Conservation (phyloP, 1,140 invertebrate species). For the Dryas iulia region DNA sequence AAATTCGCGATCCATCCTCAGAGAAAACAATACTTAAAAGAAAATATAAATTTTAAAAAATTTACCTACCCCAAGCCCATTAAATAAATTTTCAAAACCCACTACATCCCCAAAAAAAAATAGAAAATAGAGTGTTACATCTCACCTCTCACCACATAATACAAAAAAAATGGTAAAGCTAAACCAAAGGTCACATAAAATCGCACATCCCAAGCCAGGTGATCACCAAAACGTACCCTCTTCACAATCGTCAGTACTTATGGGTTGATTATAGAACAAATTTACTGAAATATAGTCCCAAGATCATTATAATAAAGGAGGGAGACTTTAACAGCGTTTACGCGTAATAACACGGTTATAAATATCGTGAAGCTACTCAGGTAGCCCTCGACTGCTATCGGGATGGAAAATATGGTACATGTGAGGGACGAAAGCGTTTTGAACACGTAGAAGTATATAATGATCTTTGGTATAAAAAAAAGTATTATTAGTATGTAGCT, state of each 20-base stretch:
- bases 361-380: slow-evolving; percentile 64
- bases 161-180: not conserved
- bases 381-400: slow-evolving; percentile 39
- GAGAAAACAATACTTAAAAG: no score
- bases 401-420: not conserved
- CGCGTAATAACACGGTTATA: slow-evolving; percentile 65
- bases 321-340: slow-evolving; percentile 66
- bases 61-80: no score
- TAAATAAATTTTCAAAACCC: no score
- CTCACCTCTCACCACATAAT: not conserved
- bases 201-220: not conserved
- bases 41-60: no score
- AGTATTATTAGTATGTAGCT: no score
- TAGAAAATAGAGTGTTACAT: not conserved
- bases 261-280: slow-evolving; percentile 7
- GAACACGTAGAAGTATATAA: no score
- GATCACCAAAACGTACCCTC: not conserved
- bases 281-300: slow-evolving; percentile 40
- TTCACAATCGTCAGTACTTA: not conserved
- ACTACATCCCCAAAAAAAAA: not conserved
- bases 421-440: slow-evolving; percentile 1
- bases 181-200: not conserved
- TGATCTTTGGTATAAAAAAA: no score
- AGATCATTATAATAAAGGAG: slow-evolving; percentile 62
- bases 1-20: no score